Percentiles rank a stretch among this genome's conserved stretches.
These are phyloP conservation scores for Zaprionus gabonicus DNA, from an alignment of 1,140 invertebrate species.

Conservation along the genomic window DNA sequence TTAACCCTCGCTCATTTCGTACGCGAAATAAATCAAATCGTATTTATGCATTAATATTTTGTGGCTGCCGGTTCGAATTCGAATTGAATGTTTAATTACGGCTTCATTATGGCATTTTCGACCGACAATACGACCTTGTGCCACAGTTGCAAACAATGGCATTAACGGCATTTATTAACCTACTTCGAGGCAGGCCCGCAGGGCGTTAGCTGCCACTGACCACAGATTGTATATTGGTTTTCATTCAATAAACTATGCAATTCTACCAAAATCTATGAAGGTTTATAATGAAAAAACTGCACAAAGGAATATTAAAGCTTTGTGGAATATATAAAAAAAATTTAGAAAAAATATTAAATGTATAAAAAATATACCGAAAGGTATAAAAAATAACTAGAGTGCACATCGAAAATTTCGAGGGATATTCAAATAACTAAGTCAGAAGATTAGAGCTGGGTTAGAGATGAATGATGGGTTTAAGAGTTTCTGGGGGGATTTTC, in stretches of 20 bases:
- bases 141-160: slow-evolving; percentile 8
- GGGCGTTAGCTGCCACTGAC: not conserved
- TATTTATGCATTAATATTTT: slow-evolving; percentile 28
- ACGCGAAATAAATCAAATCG: not conserved
- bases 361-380: no score
- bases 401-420: no score
- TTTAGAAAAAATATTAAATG: no score
- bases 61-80: not conserved
- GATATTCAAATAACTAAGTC: no score
- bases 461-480: not conserved
- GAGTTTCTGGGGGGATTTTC: not conserved
- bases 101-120: slow-evolving; percentile 13
- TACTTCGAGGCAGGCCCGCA: not conserved
- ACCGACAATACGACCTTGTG: not conserved
- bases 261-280: not conserved
- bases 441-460: not conserved
- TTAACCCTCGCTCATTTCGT: not conserved
- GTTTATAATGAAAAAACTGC: not conserved
- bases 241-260: not conserved
- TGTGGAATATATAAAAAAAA: not conserved
- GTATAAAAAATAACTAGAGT: not conserved
- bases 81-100: slow-evolving; percentile 29
- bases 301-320: not conserved
- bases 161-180: slow-evolving; percentile 18
- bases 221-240: slow-evolving; percentile 9